Evolutionary conservation across 2,113 vertebrate genomes (phyloP).

Genomic region (Leptocoma aspasia): DNA sequence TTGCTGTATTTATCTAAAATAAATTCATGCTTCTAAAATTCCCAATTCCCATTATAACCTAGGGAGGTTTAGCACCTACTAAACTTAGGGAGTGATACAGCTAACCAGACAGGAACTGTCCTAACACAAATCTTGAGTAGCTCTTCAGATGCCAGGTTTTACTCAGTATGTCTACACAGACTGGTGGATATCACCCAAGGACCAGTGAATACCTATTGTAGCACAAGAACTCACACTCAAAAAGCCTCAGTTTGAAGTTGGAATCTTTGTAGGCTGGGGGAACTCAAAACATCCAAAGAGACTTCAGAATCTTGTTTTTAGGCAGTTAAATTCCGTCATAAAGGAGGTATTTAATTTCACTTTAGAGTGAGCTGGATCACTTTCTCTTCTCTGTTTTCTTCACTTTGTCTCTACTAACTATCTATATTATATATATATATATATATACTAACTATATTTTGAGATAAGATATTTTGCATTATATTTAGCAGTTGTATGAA

Average conservation of each 20-base stretch:
- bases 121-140: neutral
- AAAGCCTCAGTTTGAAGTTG: neutral
- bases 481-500: neutral
- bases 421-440: too few species aligned
- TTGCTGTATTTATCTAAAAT: neutral
- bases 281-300: neutral
- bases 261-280: neutral
- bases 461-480: neutral
- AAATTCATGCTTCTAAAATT: neutral
- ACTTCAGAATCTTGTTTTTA: neutral
- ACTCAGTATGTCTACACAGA: neutral
- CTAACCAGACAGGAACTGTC: neutral
- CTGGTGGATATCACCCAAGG: neutral
- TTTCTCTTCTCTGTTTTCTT: neutral
- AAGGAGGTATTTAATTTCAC: neutral
- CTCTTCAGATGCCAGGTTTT: neutral
- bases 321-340: neutral
- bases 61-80: neutral
- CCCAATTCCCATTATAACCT: neutral
- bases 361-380: neutral
- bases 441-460: neutral
- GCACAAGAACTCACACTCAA: neutral
- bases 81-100: neutral
- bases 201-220: neutral
- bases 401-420: neutral